Evolutionary conservation across 2,888 invertebrate species (phyloP).

Genomic region (Gerris lacustris): DNA sequence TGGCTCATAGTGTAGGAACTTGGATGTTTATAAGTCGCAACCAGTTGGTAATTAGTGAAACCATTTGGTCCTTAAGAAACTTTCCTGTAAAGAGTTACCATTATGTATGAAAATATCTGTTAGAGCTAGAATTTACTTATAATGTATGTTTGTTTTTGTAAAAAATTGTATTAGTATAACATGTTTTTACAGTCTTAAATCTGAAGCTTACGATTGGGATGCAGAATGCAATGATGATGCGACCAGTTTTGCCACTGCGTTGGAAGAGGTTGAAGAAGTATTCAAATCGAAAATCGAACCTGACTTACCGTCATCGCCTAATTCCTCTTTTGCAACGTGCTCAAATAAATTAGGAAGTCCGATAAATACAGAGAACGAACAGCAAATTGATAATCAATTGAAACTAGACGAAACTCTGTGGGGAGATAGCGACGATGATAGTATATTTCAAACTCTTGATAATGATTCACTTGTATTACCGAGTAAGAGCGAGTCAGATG

Average conservation of each 20-base stretch:
- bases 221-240: not conserved
- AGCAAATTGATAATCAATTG: not conserved
- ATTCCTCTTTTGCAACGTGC: not conserved
- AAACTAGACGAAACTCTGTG: not conserved
- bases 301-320: not conserved
- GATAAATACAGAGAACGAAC: not conserved
- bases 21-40: too few relatives aligned
- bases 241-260: not conserved
- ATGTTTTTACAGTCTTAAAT: not conserved
- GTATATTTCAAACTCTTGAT: not conserved
- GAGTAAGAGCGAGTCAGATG: not conserved
- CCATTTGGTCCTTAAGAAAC: too few relatives aligned
- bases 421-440: not conserved
- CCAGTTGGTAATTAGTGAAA: too few relatives aligned
- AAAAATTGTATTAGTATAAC: too few relatives aligned
- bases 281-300: not conserved
- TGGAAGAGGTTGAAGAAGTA: not conserved
- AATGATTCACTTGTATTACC: not conserved
- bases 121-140: too few relatives aligned
- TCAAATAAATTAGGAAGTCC: too few relatives aligned
- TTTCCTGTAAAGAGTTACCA: too few relatives aligned
- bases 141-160: too few relatives aligned
- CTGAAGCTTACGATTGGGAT: not conserved
- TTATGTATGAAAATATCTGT: too few relatives aligned
- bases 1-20: too few relatives aligned